Evolutionary conservation across 1,140 invertebrate genomes (phyloP), one percentile per base, ranked within the genome.

Genomic region (Ceratoteleas bidentatus): DNA sequence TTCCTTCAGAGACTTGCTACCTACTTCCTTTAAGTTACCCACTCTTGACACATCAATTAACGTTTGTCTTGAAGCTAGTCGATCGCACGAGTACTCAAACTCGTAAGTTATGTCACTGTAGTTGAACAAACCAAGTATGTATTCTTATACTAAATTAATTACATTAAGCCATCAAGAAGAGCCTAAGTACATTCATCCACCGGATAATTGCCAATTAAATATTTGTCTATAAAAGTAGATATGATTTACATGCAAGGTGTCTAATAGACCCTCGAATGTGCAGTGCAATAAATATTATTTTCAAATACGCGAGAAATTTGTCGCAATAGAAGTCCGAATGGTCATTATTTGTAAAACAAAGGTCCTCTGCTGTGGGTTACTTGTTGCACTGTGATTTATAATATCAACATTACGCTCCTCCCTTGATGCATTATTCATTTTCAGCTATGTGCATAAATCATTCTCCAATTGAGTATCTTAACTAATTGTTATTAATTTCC

Each of bases 321-420:
- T 33, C 10, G 45, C 11, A 60, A 76, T 62, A 77, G 72, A 40
- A 52, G 54, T 15, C 60, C n/a, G 43, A 58, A 33, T 36, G 72
- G 66, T 82, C 80, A 78, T 86, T 85, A 76, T 38, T 73, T 73
- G 82, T 34, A 53, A 52, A 82, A 87, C 85, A 86, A 87, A 85
- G 45, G 70, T 73, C 33, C 69, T 24, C 52, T 43, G 65, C 33
- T 68, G 45, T 49, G 24, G 45, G 64, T 87, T 87, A 87, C 86
- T 87, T 87, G 85, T 87, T 87, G 86, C 86, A 65, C 58, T 52
- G 10, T 1, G 40, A 57, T 32, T 36, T 0, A 33, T 33, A 60
- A 61, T 50, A 2, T 34, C 50, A 15, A 38, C 24, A 13, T 38
- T 24, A 9, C 32, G 58, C 38, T 45, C 15, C 14, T 66, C 5